These are phyloP conservation scores for Notodonta dromedarius DNA, from an alignment of 2,888 invertebrate species.

Conservation along the genomic window DNA sequence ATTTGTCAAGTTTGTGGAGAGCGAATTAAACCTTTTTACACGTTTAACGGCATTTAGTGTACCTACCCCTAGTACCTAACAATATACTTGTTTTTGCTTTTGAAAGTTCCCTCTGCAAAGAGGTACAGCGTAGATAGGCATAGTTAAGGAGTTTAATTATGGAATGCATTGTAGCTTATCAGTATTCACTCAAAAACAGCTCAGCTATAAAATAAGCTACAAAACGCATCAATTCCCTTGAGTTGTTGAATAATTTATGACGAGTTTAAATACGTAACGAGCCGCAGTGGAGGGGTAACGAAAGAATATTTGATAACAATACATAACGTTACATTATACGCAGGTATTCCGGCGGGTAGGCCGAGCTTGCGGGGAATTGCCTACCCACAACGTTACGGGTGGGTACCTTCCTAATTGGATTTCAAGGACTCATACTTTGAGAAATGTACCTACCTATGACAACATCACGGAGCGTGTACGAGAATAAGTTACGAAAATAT, in stretches of 20 bases:
- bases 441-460: not conserved
- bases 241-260: not conserved
- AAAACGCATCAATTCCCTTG: conserved; percentile 1
- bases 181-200: not conserved
- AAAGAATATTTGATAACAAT: conserved; percentile 31
- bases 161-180: too few species aligned
- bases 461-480: not conserved
- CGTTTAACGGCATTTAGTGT: too few species aligned
- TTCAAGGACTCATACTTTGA: not conserved
- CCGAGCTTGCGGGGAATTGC: not conserved
- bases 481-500: not conserved
- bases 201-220: not conserved
- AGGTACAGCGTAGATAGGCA: too few species aligned
- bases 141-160: too few species aligned
- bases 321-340: conserved; percentile 22
- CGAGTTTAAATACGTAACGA: not conserved
- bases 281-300: not conserved
- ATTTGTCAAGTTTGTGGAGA: too few species aligned
- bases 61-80: too few species aligned
- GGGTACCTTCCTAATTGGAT: conserved; percentile 7
- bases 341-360: conserved; percentile 16
- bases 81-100: too few species aligned
- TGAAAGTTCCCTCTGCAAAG: too few species aligned
- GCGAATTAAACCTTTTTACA: too few species aligned
- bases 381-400: not conserved